Evolutionary conservation across 23 tunicate genomes (phyloP).

Genomic region (Ciona savignyi): DNA sequence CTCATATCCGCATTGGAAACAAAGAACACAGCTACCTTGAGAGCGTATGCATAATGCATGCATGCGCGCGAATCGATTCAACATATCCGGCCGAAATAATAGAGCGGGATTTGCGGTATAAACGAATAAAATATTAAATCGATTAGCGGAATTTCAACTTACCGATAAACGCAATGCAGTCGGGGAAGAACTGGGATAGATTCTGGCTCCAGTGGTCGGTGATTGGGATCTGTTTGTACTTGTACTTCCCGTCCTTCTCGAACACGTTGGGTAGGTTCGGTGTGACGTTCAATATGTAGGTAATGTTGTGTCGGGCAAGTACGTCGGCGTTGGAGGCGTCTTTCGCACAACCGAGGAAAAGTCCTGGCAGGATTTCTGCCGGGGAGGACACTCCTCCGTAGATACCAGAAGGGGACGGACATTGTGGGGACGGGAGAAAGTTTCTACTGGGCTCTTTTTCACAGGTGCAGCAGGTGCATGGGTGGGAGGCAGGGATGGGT

Average conservation of each 20-base stretch:
- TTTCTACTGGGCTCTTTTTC: constrained; percentile 1
- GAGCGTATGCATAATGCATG: not conserved
- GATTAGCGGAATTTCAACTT: constrained; percentile 18
- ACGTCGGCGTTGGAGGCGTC: constrained; percentile 81
- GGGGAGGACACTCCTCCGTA: constrained; percentile 51
- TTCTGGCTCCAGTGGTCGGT: constrained; percentile 98
- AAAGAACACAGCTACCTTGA: no score
- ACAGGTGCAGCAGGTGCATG: constrained; percentile 22
- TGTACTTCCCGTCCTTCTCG: constrained; percentile 53
- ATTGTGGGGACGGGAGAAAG: constrained; percentile 9
- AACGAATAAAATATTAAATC: not conserved
- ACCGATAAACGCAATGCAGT: constrained; percentile 90
- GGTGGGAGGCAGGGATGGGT: constrained; percentile 16
- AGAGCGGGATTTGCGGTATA: not conserved
- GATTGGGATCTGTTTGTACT: constrained; percentile 92
- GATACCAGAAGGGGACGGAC: constrained; percentile 40
- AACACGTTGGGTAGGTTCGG: constrained; percentile 94
- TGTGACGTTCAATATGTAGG: constrained; percentile 87
- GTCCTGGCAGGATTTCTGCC: constrained; percentile 77
- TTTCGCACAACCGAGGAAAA: constrained; percentile 86
- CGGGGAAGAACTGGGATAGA: constrained; percentile 94
- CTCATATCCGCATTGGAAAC: not conserved
- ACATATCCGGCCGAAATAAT: no score
- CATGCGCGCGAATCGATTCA: not conserved
- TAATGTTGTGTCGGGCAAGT: constrained; percentile 54